Base-by-base conservation (phyloP, 2,797 vertebrate genomes). In the Pitangus sulphuratus region DNA sequence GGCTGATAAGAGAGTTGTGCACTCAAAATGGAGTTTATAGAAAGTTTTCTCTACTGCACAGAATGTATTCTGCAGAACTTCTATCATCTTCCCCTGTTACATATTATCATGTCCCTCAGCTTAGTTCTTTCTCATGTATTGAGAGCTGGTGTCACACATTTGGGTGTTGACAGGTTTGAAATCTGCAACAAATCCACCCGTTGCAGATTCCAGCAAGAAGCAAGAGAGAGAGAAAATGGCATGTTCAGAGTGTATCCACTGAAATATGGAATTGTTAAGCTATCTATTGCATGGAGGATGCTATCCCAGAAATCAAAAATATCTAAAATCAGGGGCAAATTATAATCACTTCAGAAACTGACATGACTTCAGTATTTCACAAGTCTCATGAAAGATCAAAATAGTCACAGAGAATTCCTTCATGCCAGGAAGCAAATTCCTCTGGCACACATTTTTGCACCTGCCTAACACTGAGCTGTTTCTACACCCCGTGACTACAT, bases 111-210 rank as follows among this genome's bases (percentile, higher is more conserved):
- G 84, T 93, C 75, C 78, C 81, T 87, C 89, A 65, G 80, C 57
- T 93, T 64, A 79, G 58, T 79, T 94, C 84, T 83, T 95, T 87
- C 91, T 72, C 95, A 88, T 95, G 90, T 86, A 89, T 56, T 53
- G 89, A 94, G 93, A 94, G 81, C 79, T 94, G 45, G 87, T 86
- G 81, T 95, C 68, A 88, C 96, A 89, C 82, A 56, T 96, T 96
- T 24, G 60, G 86, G 82, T 89, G 92, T 94, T 91, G 90, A 78
- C 87, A 97, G 79, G 70, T 94, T 95, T 83, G 84, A 96, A 96
- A 96, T 90, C 72, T 61, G 76, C 79, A 92, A 60, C 77, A 82
- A 89, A 81, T 78, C 39, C 87, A 37, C 61, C 75, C 75, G 15
- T 31, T 79, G 44, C 57, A 21, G 64, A 83, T 87, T 95, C 40